A percentile compares a stretch with the other conserved stretches of the same genome.
Conservation (phyloP, 1,140 invertebrate genomes). For the Drosophila pruinosa region DNA sequence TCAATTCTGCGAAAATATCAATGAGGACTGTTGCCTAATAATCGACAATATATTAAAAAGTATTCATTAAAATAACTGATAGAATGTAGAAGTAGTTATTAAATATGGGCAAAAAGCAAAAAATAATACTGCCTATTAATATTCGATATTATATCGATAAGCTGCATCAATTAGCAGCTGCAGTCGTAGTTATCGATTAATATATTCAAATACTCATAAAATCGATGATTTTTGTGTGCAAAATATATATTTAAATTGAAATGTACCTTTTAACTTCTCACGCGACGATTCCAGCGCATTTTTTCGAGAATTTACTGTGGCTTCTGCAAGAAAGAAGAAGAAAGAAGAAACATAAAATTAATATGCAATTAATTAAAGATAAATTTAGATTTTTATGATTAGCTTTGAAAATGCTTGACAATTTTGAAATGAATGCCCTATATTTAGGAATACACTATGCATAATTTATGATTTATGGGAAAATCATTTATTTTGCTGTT, state of each 20-base stretch:
- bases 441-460: background rate
- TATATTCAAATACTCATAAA: slow-evolving; percentile 2
- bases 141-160: too few species aligned
- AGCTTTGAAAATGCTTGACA: background rate
- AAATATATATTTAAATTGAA: slow-evolving; percentile 25
- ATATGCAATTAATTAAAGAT: background rate
- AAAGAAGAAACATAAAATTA: slow-evolving; percentile 1
- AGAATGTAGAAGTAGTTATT: too few species aligned
- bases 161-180: too few species aligned
- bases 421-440: background rate
- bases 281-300: slow-evolving; percentile 64
- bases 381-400: background rate
- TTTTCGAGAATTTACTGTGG: slow-evolving; percentile 74
- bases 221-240: too few species aligned
- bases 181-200: slow-evolving; percentile 18
- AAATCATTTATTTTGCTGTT: slow-evolving; percentile 2
- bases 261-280: slow-evolving; percentile 72
- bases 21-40: too few species aligned
- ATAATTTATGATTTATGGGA: background rate
- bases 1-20: too few species aligned
- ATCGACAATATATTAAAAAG: too few species aligned
- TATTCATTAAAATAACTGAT: too few species aligned
- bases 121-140: too few species aligned
- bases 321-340: slow-evolving; percentile 62
- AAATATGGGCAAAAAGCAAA: too few species aligned